Conservation (phyloP, 2,888 invertebrate genomes). For the Noctua janthina region DNA sequence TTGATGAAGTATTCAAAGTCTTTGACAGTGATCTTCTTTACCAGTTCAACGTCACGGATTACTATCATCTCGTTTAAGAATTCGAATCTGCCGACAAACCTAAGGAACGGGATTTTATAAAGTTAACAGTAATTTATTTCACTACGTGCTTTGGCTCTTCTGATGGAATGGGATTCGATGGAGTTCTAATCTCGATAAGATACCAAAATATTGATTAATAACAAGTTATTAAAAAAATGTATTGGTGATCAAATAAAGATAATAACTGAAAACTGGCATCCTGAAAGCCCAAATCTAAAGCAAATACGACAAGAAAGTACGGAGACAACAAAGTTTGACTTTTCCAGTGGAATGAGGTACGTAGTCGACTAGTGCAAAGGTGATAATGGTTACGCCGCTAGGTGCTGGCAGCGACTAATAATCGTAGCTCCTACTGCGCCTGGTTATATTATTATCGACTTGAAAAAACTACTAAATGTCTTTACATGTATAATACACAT, state of each 20-base stretch:
- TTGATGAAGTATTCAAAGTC: conserved; percentile 90
- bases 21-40: conserved; percentile 87
- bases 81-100: conserved; percentile 84
- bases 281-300: too few species aligned
- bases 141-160: background rate
- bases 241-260: background rate
- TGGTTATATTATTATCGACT: background rate
- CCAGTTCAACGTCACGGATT: conserved; percentile 85
- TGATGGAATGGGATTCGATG: background rate
- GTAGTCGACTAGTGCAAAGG: too few species aligned
- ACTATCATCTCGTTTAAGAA: conserved; percentile 79
- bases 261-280: background rate
- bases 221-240: background rate
- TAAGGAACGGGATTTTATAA: conserved; percentile 23
- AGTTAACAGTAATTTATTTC: background rate
- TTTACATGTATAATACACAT: too few species aligned
- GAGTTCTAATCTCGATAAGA: background rate
- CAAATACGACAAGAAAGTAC: too few species aligned
- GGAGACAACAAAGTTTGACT: background rate
- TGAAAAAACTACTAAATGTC: background rate
- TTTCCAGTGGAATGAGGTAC: background rate
- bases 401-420: too few species aligned
- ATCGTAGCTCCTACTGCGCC: background rate
- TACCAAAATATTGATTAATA: background rate
- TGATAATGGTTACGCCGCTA: too few species aligned